Conservation (phyloP, 2,113 vertebrate genomes). For the Eolophus roseicapilla region DNA sequence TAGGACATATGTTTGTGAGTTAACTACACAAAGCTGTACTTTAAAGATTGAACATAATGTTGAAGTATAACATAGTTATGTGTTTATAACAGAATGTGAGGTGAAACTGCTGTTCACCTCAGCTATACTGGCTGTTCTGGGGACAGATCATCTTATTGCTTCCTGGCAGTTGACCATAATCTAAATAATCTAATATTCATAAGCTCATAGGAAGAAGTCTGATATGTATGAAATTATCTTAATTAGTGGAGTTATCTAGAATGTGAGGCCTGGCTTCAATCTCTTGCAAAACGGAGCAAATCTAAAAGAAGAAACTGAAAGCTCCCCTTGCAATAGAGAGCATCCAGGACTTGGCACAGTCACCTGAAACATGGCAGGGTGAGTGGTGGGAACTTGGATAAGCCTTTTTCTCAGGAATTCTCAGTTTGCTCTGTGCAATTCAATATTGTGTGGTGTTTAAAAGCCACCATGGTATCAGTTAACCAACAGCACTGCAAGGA, state of each 20-base stretch:
- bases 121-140: not conserved
- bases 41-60: not conserved
- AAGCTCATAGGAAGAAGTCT: not conserved
- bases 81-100: not conserved
- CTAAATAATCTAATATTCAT: not conserved
- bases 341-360: not conserved
- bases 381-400: not conserved
- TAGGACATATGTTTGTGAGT: not conserved
- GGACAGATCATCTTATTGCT: not conserved
- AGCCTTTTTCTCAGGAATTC: not conserved
- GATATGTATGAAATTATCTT: not conserved
- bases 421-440: not conserved
- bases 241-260: not conserved
- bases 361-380: not conserved
- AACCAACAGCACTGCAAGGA: rapidly evolving
- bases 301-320: not conserved
- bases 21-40: not conserved
- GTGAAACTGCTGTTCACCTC: not conserved
- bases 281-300: not conserved
- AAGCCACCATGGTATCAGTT: rapidly evolving
- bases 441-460: rapidly evolving
- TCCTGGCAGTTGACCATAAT: not conserved
- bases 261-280: not conserved
- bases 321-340: not conserved
- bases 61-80: not conserved